Conservation (phyloP, 2,113 vertebrate genomes). For the Rhineura floridana region DNA sequence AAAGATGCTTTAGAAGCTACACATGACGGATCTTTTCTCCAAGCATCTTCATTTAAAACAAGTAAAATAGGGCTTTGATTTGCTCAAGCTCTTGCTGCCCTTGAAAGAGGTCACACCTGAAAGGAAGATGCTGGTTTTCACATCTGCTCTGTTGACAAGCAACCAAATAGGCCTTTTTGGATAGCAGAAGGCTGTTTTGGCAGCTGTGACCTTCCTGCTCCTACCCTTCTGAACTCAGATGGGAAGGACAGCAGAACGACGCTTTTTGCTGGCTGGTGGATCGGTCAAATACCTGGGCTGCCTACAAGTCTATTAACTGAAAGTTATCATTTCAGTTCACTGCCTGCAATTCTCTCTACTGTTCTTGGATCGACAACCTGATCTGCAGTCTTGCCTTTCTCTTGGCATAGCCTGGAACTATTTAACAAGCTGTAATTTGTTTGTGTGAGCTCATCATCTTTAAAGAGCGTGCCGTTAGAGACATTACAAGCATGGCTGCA, state of each 20-base stretch:
- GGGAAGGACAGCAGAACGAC: conserved; percentile 58
- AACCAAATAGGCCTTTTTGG: conserved; percentile 70
- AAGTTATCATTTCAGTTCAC: conserved; percentile 55
- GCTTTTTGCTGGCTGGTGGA: conserved; percentile 50
- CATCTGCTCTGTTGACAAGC: conserved; percentile 74
- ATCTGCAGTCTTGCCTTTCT: not conserved
- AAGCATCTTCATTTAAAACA: not conserved
- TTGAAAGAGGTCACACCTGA: conserved; percentile 65
- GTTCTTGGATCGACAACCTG: conserved; percentile 44
- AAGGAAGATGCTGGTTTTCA: conserved; percentile 54
- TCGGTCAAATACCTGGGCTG: conserved; percentile 61
- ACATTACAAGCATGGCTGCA: not conserved
- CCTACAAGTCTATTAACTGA: conserved; percentile 42
- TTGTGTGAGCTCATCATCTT: conserved; percentile 35
- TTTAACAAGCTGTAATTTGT: conserved; percentile 32
- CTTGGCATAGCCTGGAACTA: conserved; percentile 21
- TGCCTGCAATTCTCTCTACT: conserved; percentile 53
- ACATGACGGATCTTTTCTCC: not conserved
- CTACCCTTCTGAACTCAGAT: conserved; percentile 49
- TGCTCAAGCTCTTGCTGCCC: conserved; percentile 54
- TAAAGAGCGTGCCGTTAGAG: conserved; percentile 12
- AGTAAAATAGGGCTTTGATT: not conserved
- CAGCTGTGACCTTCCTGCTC: conserved; percentile 49
- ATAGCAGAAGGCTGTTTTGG: conserved; percentile 50
- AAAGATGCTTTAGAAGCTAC: not conserved